A percentile compares a stretch with the other conserved stretches of the same genome.
phyloP scores from a whole-genome alignment of 2,113 vertebrate genomes.

The Apistogramma diplotaenia region DNA sequence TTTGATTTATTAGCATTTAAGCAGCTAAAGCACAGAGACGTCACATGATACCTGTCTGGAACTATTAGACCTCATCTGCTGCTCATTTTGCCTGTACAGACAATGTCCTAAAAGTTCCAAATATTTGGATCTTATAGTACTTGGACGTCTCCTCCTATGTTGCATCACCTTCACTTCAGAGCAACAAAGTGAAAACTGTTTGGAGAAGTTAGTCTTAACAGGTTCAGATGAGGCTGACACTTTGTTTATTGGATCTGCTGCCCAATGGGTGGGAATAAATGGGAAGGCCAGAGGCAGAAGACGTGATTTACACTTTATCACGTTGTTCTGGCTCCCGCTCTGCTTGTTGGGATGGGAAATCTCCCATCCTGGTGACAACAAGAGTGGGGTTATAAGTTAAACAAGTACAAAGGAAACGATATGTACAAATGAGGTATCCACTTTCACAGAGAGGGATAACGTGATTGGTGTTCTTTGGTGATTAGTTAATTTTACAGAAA shows the following conservation, averaged over 20 bases:
- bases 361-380: slow-evolving; percentile 19
- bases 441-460: neutral
- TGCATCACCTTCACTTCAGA: slow-evolving; percentile 1
- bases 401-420: neutral
- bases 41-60: neutral
- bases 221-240: neutral
- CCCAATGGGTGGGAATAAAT: slow-evolving; percentile 8
- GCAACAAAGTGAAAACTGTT: slow-evolving; percentile 24
- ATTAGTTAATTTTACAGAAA: neutral
- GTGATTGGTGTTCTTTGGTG: neutral
- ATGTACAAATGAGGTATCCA: neutral
- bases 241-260: slow-evolving; percentile 15
- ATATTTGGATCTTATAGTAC: neutral
- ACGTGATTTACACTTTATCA: slow-evolving; percentile 37
- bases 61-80: neutral
- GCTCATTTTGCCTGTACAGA: neutral
- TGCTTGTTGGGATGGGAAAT: slow-evolving; percentile 39
- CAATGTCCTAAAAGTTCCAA: neutral
- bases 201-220: neutral
- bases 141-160: neutral
- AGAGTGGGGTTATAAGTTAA: neutral
- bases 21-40: neutral
- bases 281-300: neutral
- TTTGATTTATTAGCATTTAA: neutral
- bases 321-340: slow-evolving; percentile 7